Conservation (phyloP, 2,888 invertebrate species). For the Podotricha telesiphe region DNA sequence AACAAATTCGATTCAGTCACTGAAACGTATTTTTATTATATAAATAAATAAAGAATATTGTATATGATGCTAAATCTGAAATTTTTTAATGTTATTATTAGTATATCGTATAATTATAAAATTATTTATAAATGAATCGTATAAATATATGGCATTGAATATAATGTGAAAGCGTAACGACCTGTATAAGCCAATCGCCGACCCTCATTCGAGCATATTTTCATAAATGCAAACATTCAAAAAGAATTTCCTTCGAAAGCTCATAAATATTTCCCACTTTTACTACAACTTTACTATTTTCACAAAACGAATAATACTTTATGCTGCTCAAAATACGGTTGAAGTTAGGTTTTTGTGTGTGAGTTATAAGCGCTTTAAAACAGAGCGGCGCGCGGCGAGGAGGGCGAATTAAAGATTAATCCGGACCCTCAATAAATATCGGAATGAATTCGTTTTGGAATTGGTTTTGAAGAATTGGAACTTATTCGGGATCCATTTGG, state of each 20-base stretch:
- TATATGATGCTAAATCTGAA: too few species aligned
- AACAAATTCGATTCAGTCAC: too few species aligned
- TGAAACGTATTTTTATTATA: too few species aligned
- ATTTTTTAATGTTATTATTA: too few species aligned
- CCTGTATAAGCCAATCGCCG: constrained; percentile 57
- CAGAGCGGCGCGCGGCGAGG: constrained; percentile 52
- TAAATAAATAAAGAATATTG: too few species aligned
- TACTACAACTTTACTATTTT: constrained; percentile 58
- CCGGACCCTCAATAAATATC: constrained; percentile 79
- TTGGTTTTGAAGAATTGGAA: constrained; percentile 80
- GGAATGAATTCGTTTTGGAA: constrained; percentile 75
- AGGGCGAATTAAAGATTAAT: constrained; percentile 80
- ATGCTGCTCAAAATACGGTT: constrained; percentile 46
- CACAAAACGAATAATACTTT: constrained; percentile 52
- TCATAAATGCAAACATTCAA: constrained; percentile 83
- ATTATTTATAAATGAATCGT: background rate
- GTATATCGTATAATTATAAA: too few species aligned
- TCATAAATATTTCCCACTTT: constrained; percentile 83
- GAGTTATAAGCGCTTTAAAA: constrained; percentile 78
- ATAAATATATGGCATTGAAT: background rate
- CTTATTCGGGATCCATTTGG: constrained; percentile 78
- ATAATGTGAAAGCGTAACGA: background rate
- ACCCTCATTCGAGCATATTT: constrained; percentile 79
- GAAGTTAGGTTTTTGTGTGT: constrained; percentile 44
- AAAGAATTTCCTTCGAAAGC: constrained; percentile 82